A percentile compares a stretch with the other conserved stretches of the same genome.
Evolutionary conservation across 2,888 invertebrate genomes (phyloP).

Genomic region (Apodemia duryi): DNA sequence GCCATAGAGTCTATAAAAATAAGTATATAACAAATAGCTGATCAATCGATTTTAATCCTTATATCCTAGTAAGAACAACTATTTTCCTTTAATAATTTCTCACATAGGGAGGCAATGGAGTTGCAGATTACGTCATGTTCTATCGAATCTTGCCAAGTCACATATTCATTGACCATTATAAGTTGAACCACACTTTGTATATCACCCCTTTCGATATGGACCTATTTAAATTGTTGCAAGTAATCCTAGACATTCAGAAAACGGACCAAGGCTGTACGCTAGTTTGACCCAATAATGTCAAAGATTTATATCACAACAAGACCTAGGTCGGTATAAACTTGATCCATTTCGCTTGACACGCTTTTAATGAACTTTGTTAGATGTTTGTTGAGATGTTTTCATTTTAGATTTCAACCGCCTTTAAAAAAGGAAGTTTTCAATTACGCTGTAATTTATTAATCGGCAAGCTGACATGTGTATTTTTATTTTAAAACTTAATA

Average conservation of each 20-base stretch:
- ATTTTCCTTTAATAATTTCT: slow-evolving; percentile 12
- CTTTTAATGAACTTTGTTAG: slow-evolving; percentile 21
- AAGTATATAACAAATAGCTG: slow-evolving; percentile 19
- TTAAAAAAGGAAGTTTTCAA: too few species aligned
- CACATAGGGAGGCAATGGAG: not conserved
- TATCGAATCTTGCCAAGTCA: slow-evolving; percentile 29
- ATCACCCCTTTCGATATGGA: slow-evolving; percentile 18
- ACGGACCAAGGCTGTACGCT: slow-evolving; percentile 30
- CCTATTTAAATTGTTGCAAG: slow-evolving; percentile 23
- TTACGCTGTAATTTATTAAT: too few species aligned
- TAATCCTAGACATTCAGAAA: slow-evolving; percentile 28
- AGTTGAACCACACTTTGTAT: slow-evolving; percentile 22
- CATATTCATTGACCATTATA: slow-evolving; percentile 24
- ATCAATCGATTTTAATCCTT: not conserved
- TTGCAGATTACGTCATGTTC: slow-evolving; percentile 23
- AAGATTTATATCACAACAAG: slow-evolving; percentile 33
- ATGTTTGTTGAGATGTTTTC: not conserved
- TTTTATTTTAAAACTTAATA: too few species aligned
- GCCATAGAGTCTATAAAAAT: slow-evolving; percentile 32
- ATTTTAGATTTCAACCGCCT: not conserved
- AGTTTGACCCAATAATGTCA: slow-evolving; percentile 33
- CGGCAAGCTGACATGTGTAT: too few species aligned
- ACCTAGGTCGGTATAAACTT: slow-evolving; percentile 31
- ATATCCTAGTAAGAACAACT: slow-evolving; percentile 18
- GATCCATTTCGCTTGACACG: slow-evolving; percentile 29